Evolutionary conservation across 2,113 vertebrate species (phyloP).

Genomic region (Pterocles orientalis): DNA sequence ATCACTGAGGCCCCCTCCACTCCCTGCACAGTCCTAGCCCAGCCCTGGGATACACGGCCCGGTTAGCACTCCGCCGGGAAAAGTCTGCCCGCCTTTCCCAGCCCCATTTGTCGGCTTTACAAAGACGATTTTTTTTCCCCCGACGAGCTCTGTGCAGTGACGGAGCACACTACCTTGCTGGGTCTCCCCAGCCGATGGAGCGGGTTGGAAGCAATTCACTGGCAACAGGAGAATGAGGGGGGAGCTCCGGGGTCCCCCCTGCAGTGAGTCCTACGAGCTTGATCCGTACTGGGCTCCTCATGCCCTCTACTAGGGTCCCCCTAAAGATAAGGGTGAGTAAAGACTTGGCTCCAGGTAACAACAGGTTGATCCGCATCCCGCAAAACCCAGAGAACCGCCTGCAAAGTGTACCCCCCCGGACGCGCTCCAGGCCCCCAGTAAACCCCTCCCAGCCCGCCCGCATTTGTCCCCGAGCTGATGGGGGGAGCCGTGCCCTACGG

Average conservation of each 20-base stretch:
- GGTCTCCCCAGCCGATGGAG: neutral
- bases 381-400: neutral
- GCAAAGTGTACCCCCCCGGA: rapidly evolving
- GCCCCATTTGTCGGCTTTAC: neutral
- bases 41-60: rapidly evolving
- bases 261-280: neutral
- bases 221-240: neutral
- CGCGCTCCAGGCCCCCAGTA: neutral
- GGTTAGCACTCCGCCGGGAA: rapidly evolving
- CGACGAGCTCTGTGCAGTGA: neutral
- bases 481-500: rapidly evolving
- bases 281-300: rapidly evolving
- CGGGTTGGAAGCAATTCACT: neutral
- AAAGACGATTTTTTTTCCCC: neutral
- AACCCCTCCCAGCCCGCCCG: rapidly evolving
- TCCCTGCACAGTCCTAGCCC: neutral
- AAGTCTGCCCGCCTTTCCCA: neutral
- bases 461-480: neutral
- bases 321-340: neutral
- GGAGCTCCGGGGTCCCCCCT: rapidly evolving
- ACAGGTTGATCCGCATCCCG: neutral
- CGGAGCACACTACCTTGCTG: neutral
- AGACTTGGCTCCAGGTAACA: neutral
- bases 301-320: neutral
- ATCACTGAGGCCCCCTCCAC: rapidly evolving